A percentile compares a stretch with the other conserved stretches of the same genome.
Conservation (phyloP, 30 jellyfish, hydroid and myxozoan genomes). For the Cassiopea andromeda region DNA sequence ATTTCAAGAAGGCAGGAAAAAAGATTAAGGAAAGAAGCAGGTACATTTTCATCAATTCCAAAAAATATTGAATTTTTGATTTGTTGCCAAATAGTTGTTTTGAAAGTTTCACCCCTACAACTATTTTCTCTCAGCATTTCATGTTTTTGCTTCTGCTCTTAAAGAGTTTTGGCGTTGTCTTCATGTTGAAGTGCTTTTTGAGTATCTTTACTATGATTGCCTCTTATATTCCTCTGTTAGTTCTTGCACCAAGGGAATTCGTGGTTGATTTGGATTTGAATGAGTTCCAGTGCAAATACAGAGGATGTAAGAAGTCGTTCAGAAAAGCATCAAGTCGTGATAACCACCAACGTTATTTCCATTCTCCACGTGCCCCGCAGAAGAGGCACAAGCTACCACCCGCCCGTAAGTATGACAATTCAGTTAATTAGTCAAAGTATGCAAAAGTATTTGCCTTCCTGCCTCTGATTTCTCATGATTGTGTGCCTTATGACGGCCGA, state of each 20-base stretch:
- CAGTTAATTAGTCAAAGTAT: no score
- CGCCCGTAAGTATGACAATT: slow-evolving; percentile 19
- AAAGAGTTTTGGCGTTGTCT: no score
- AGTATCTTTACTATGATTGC: background rate
- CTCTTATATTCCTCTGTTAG: slow-evolving; percentile 13
- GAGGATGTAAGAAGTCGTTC: slow-evolving; percentile 84
- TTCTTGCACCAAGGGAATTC: slow-evolving; percentile 77
- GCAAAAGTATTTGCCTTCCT: no score
- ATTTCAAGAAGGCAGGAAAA: background rate
- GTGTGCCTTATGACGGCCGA: no score
- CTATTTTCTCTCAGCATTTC: no score
- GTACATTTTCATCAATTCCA: background rate
- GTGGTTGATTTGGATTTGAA: slow-evolving; percentile 70
- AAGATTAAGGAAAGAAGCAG: slow-evolving; percentile 3
- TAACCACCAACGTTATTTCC: slow-evolving; percentile 79
- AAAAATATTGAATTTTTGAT: no score
- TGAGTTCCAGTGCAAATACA: slow-evolving; percentile 69
- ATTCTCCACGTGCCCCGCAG: slow-evolving; percentile 67
- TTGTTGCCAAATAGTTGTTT: no score
- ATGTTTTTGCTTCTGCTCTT: no score
- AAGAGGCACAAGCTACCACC: slow-evolving; percentile 76
- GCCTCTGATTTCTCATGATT: background rate
- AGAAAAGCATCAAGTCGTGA: slow-evolving; percentile 88
- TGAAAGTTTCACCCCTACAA: no score
- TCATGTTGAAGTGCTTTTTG: no score